Evolutionary conservation across 2,797 vertebrate genomes (phyloP).

Genomic region (Prunella strophiata): DNA sequence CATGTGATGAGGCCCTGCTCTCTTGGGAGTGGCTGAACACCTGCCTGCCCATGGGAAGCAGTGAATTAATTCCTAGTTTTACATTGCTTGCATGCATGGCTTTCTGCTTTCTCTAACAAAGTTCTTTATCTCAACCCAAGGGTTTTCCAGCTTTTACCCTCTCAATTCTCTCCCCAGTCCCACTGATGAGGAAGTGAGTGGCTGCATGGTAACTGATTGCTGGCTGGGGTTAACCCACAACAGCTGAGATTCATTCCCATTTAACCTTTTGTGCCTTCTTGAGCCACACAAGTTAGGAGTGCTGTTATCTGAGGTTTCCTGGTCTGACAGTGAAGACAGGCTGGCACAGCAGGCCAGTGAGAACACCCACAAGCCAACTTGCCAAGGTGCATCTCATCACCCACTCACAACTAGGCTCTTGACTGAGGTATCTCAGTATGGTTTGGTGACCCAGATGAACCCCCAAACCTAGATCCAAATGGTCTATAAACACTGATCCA

Average conservation of each 20-base stretch:
- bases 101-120: background rate
- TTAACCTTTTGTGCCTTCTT: background rate
- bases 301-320: background rate
- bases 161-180: fast-evolving
- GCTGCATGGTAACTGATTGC: fast-evolving
- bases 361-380: background rate
- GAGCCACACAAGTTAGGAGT: background rate
- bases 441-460: background rate
- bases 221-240: background rate
- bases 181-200: background rate
- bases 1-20: fast-evolving
- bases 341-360: background rate
- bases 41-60: background rate
- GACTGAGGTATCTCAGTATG: background rate
- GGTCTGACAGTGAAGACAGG: background rate
- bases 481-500: background rate
- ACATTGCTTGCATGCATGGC: too few relatives aligned
- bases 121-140: background rate
- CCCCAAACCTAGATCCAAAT: background rate
- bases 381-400: background rate
- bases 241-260: background rate
- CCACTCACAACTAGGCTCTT: too few relatives aligned
- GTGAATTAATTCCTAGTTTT: background rate
- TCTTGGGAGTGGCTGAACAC: background rate
- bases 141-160: background rate